phyloP scores from a whole-genome alignment of 1,140 invertebrate species.

The Trichonephila inaurata region DNA sequence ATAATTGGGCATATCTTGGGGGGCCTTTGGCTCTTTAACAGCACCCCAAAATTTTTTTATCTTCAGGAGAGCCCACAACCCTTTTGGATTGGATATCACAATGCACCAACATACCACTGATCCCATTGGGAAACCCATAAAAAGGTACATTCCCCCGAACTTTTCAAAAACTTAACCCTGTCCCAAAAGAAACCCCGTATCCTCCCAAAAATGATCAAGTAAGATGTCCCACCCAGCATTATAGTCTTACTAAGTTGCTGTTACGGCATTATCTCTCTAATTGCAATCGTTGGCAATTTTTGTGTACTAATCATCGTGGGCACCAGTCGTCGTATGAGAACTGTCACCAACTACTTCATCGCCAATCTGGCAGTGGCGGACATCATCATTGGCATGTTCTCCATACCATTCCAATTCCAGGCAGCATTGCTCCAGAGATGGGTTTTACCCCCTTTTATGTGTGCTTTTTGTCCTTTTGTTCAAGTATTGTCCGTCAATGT shows the following conservation, averaged over 20 bases:
- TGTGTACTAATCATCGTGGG: conserved; percentile 93
- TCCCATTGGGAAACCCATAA: neutral
- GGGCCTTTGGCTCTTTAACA: no score
- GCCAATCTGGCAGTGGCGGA: conserved; percentile 96
- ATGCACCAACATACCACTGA: neutral
- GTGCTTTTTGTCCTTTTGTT: conserved; percentile 88
- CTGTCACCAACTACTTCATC: conserved; percentile 96
- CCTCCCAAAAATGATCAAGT: conserved; percentile 78
- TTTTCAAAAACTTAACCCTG: neutral
- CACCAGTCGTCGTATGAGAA: conserved; percentile 91
- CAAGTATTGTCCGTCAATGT: conserved; percentile 91
- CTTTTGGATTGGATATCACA: neutral
- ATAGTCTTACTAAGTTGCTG: conserved; percentile 88
- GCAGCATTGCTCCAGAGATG: conserved; percentile 88
- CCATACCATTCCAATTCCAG: conserved; percentile 91
- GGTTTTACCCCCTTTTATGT: conserved; percentile 90
- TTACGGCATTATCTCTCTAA: conserved; percentile 90
- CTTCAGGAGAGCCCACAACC: neutral
- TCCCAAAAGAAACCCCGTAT: neutral
- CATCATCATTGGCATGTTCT: conserved; percentile 92
- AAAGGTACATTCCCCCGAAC: neutral
- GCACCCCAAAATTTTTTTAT: no score
- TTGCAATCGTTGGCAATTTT: conserved; percentile 91
- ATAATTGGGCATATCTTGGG: no score
- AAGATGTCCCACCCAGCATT: conserved; percentile 87